Conservation (phyloP, 2,888 invertebrate genomes). For the Ischnura elegans region DNA sequence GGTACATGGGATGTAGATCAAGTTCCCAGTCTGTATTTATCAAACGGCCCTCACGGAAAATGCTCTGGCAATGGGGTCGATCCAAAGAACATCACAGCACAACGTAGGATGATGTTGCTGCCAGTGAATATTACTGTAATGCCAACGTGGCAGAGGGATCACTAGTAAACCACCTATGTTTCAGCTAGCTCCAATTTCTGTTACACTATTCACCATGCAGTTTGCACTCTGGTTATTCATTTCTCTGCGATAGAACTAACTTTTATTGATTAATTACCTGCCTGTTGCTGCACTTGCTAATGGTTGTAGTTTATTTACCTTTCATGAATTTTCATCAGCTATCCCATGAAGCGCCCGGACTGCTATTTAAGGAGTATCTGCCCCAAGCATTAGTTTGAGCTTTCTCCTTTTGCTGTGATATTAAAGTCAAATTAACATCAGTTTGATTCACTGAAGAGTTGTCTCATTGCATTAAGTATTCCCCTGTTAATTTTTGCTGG, state of each 20-base stretch:
- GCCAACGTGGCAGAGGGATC: too few relatives aligned
- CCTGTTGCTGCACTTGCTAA: slow-evolving; percentile 9
- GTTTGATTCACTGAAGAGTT: background rate
- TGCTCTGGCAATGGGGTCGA: too few relatives aligned
- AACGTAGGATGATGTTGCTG: too few relatives aligned
- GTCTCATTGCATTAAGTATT: background rate
- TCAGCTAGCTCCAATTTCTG: too few relatives aligned
- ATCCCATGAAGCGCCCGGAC: background rate
- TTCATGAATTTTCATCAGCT: background rate
- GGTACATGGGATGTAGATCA: too few relatives aligned
- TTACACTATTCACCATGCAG: too few relatives aligned
- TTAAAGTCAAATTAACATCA: background rate
- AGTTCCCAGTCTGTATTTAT: too few relatives aligned
- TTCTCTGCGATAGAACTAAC: background rate
- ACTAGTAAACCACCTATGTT: too few relatives aligned
- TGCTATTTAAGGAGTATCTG: background rate
- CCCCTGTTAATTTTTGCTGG: background rate
- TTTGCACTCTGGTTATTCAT: too few relatives aligned
- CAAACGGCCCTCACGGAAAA: too few relatives aligned
- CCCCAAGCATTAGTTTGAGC: background rate
- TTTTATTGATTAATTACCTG: background rate
- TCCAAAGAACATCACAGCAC: too few relatives aligned
- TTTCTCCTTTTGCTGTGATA: background rate
- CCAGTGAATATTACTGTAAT: too few relatives aligned
- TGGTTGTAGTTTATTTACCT: background rate